Conservation (phyloP, 2,888 invertebrate genomes). For the Gymnocheta viridis region DNA sequence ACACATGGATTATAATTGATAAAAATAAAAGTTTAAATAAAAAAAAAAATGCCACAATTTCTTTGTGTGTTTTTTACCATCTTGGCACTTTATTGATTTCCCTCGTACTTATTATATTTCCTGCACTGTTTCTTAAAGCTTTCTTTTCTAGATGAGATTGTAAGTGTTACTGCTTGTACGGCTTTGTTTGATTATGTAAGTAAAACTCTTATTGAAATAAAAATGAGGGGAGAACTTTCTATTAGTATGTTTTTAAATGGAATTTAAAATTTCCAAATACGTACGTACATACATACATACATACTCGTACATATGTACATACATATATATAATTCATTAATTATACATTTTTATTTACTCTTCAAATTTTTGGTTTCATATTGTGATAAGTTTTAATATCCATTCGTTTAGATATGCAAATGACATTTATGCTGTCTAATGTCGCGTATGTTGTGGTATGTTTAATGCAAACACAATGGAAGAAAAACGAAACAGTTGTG, state of each 20-base stretch:
- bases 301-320: no score
- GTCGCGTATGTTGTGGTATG: neutral
- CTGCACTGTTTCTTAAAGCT: neutral
- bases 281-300: no score
- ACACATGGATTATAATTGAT: no score
- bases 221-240: neutral
- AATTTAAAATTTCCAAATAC: neutral
- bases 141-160: slow-evolving; percentile 4
- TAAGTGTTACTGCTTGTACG: neutral
- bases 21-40: no score
- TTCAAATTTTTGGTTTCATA: neutral
- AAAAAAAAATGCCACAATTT: no score
- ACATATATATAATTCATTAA: no score
- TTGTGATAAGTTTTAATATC: neutral
- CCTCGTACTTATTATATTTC: neutral
- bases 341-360: neutral
- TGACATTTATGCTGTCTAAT: neutral
- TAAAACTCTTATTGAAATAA: neutral
- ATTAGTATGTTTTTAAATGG: neutral
- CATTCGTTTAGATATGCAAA: neutral
- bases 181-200: neutral
- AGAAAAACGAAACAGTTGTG: slow-evolving; percentile 5
- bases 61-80: no score
- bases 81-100: neutral
- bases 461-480: neutral